Evolutionary conservation across 1,140 invertebrate genomes (phyloP), one percentile per base, ranked within the genome.

Genomic region (Drosophila auraria): DNA sequence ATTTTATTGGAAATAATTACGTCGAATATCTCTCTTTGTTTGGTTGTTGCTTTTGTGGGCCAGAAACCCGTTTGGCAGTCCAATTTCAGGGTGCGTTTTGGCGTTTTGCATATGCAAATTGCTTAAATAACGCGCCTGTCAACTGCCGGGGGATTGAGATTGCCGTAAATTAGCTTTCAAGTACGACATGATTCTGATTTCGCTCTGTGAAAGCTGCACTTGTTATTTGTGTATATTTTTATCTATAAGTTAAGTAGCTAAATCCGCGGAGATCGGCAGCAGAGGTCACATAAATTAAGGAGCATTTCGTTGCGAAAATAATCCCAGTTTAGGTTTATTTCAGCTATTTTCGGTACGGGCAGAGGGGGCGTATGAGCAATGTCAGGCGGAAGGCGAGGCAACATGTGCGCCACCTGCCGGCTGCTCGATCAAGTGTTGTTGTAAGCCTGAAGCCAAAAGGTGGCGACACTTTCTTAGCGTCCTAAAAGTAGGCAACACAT

Each of bases 151-250:
- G 50, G 71, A 50, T 51, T 54, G 53, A 71, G 62, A 83, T 78
- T 84, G 84, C 66, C 42, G 30, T 86, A 82, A 90, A 90, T 90
- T 77, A 82, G 71, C 61, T 60, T 68, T 90, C 86, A 90, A 90
- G 86, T 90, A 77, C 86, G 63, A 90, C 82, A 82, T 86, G 79
- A 79, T 80, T 80, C 63, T 65, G 70, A 69, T 77, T 87, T 87
- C n/a, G 42, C 23, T 61, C 25, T 44, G 68, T 42, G 68, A 73
- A 59, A 42, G 36, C 70, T 72, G 70, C 38, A 51, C 38, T 61
- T 53, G 45, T 33, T 53, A 53, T 30, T 59, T 25, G 54, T 25
- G 38, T 61, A 60, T 62, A 54, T 78, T 56, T 72, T 59, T 80
- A 68, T 78, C 53, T 59, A 56, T 53, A 56, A 79, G 71, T 66